Conservation (phyloP, 1,140 invertebrate genomes). For the Cotesia chilonis region DNA sequence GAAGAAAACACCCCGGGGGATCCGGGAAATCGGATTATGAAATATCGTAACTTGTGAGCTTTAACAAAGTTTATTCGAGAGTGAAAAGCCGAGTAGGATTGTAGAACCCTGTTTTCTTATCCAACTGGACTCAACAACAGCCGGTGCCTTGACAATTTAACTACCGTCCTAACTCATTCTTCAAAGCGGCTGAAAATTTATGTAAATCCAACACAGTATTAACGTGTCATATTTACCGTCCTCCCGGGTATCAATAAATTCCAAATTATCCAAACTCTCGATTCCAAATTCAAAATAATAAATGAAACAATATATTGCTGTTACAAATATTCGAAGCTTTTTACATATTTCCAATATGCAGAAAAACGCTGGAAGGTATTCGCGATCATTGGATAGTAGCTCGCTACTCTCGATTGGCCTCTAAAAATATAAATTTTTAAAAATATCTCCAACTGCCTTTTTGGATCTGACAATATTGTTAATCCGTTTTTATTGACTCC, state of each 20-base stretch:
- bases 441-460: too few relatives aligned
- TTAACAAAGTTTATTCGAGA: conserved; percentile 30
- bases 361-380: neutral
- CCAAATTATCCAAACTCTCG: neutral
- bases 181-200: too few relatives aligned
- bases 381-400: too few relatives aligned
- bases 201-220: neutral
- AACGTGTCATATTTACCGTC: neutral
- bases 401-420: too few relatives aligned
- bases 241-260: neutral
- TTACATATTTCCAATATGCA: neutral
- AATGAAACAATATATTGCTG: too few relatives aligned
- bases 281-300: too few relatives aligned
- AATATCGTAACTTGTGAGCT: conserved; percentile 32
- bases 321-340: neutral
- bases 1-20: neutral
- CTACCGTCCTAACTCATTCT: too few relatives aligned
- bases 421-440: too few relatives aligned
- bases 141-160: neutral
- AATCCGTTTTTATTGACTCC: too few relatives aligned
- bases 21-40: conserved; percentile 31
- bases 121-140: conserved; percentile 1
- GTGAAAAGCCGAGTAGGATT: conserved; percentile 18
- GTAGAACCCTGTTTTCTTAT: neutral
- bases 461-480: too few relatives aligned